Evolutionary conservation across 2,797 vertebrate species (phyloP).

Genomic region (Corythornis leucogaster): DNA sequence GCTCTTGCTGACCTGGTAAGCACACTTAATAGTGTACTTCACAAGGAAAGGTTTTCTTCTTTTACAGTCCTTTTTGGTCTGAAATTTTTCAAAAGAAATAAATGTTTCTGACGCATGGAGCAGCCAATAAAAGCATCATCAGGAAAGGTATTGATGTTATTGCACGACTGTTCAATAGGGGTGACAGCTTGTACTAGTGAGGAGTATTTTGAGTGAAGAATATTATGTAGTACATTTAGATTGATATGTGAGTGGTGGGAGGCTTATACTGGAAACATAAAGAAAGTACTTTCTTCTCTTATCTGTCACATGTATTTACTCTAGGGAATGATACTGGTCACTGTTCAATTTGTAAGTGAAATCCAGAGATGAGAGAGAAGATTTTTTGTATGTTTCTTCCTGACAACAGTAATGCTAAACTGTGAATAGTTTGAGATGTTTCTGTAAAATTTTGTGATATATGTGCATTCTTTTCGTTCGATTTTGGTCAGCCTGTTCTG

Average conservation of each 20-base stretch:
- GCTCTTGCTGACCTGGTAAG: background rate
- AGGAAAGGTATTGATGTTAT: conserved; percentile 72
- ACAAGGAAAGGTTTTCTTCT: conserved; percentile 13
- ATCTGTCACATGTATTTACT: conserved; percentile 75
- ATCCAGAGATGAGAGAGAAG: conserved; percentile 69
- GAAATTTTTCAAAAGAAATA: conserved; percentile 45
- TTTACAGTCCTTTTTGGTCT: conserved; percentile 6
- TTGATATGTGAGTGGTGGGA: conserved; percentile 50
- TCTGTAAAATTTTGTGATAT: conserved; percentile 69
- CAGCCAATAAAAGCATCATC: conserved; percentile 70
- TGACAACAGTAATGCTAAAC: conserved; percentile 70
- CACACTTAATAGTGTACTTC: background rate
- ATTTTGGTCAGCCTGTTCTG: conserved; percentile 59
- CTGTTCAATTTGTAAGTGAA: conserved; percentile 72
- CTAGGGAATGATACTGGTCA: conserved; percentile 38
- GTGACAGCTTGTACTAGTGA: conserved; percentile 37
- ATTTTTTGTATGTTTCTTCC: conserved; percentile 68
- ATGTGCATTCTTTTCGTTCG: conserved; percentile 52
- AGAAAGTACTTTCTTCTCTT: conserved; percentile 67
- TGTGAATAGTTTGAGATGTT: conserved; percentile 66
- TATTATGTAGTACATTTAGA: conserved; percentile 62
- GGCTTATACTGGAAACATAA: conserved; percentile 63
- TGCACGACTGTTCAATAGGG: conserved; percentile 44
- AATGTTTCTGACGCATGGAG: conserved; percentile 58
- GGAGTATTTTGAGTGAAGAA: conserved; percentile 65